Evolutionary conservation across 1,140 invertebrate species (phyloP).

Genomic region (Aphaenogaster ashmeadi): DNA sequence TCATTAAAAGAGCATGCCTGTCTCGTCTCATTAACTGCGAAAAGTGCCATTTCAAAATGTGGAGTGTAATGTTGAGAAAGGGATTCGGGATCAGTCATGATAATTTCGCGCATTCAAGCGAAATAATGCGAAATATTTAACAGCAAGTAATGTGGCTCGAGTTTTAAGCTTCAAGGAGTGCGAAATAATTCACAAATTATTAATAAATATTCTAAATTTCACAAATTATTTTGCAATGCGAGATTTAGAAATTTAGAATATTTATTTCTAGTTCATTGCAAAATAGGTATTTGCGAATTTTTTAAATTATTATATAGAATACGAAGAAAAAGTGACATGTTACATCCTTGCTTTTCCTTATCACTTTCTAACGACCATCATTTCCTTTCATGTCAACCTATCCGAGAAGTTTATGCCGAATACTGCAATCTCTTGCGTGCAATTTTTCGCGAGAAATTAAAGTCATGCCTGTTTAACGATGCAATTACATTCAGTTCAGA

Average conservation of each 20-base stretch:
- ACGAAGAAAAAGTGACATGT: too few relatives aligned
- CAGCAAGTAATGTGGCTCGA: background rate
- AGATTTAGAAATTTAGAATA: too few relatives aligned
- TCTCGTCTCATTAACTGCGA: conserved; percentile 31
- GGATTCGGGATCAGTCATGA: background rate
- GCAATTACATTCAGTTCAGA: background rate
- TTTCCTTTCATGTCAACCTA: background rate
- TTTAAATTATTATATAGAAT: background rate
- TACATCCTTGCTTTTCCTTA: background rate
- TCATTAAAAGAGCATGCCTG: conserved; percentile 57
- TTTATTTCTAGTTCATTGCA: too few relatives aligned
- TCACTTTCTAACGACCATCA: background rate
- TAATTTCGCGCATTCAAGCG: background rate
- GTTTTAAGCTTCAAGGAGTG: background rate
- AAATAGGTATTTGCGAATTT: background rate
- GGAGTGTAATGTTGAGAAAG: background rate
- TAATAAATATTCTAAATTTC: too few relatives aligned
- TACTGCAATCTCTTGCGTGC: background rate
- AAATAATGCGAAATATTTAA: background rate
- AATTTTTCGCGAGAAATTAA: background rate
- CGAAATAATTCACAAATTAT: background rate
- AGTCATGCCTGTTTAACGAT: background rate
- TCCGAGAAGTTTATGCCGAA: background rate
- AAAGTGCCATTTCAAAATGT: conserved; percentile 32
- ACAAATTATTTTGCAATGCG: too few relatives aligned